A percentile compares a stretch with the other conserved stretches of the same genome.
Evolutionary conservation across 2,113 vertebrate genomes (phyloP).

Genomic region (Pelodiscus sinensis): DNA sequence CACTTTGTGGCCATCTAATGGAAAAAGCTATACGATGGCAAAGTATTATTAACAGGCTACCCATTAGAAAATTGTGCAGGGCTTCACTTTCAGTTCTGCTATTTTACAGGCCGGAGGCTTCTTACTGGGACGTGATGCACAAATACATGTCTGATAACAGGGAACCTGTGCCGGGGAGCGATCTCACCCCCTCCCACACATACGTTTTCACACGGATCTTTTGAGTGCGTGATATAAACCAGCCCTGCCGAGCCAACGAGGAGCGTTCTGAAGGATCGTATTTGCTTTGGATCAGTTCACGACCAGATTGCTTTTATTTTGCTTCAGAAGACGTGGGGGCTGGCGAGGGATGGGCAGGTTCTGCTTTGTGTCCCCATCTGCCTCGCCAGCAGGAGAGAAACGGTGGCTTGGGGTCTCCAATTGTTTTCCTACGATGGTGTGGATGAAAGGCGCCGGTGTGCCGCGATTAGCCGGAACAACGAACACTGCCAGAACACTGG

Average conservation of each 20-base stretch:
- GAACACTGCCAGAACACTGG: constrained; percentile 26
- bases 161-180: constrained; percentile 46
- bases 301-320: constrained; percentile 74
- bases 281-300: constrained; percentile 75
- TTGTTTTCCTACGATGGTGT: constrained; percentile 58
- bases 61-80: background rate
- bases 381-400: constrained; percentile 60
- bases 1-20: accelerated
- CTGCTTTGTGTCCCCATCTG: constrained; percentile 66
- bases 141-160: background rate
- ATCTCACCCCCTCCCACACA: background rate
- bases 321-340: constrained; percentile 63
- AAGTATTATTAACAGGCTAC: accelerated
- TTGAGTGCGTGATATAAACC: constrained; percentile 52
- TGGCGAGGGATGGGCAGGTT: constrained; percentile 63
- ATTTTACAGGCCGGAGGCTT: background rate
- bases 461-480: constrained; percentile 66
- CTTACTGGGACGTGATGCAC: background rate
- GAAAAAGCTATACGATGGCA: background rate
- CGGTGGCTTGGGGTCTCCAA: constrained; percentile 46
- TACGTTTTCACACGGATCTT: constrained; percentile 35
- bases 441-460: constrained; percentile 50
- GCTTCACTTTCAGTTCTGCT: constrained; percentile 4
- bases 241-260: constrained; percentile 35
- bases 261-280: constrained; percentile 62